Percentiles rank a stretch among this genome's conserved stretches.
These are phyloP conservation scores for Zaprionus capensis DNA, from an alignment of 1,140 invertebrate genomes.

Conservation along the genomic window DNA sequence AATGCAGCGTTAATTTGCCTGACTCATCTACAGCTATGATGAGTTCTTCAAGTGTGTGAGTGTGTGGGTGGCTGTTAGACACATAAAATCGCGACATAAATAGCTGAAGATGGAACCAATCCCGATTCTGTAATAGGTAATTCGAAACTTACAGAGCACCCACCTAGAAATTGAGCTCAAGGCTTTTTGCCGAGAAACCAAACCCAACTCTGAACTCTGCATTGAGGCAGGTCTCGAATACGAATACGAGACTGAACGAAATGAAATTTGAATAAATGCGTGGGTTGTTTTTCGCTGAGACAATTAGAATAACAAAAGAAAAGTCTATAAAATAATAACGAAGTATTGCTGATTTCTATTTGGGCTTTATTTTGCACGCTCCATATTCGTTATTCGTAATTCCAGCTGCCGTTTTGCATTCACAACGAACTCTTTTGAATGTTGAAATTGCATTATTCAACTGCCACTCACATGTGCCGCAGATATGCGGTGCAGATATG, in stretches of 20 bases:
- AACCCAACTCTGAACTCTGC: constrained; percentile 57
- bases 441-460: constrained; percentile 36
- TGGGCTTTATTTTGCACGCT: neutral
- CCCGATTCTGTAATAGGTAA: constrained; percentile 23
- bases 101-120: constrained; percentile 39
- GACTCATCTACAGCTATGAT: constrained; percentile 5
- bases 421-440: constrained; percentile 9
- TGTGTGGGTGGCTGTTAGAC: constrained; percentile 20
- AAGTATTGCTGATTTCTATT: neutral
- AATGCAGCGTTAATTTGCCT: constrained; percentile 33
- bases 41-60: constrained; percentile 4
- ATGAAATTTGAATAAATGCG: constrained; percentile 30
- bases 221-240: constrained; percentile 9
- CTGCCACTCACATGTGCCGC: constrained; percentile 25
- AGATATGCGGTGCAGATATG: constrained; percentile 19
- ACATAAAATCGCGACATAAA: constrained; percentile 20
- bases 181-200: constrained; percentile 37
- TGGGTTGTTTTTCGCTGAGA: constrained; percentile 19
- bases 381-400: neutral
- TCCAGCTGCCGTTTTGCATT: neutral
- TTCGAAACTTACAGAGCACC: constrained; percentile 21
- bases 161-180: constrained; percentile 42
- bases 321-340: constrained; percentile 22
- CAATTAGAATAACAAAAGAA: constrained; percentile 40
- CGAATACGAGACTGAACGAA: neutral